Base-by-base conservation (phyloP, 2,797 vertebrate genomes). In the Rhincodon typus region DNA sequence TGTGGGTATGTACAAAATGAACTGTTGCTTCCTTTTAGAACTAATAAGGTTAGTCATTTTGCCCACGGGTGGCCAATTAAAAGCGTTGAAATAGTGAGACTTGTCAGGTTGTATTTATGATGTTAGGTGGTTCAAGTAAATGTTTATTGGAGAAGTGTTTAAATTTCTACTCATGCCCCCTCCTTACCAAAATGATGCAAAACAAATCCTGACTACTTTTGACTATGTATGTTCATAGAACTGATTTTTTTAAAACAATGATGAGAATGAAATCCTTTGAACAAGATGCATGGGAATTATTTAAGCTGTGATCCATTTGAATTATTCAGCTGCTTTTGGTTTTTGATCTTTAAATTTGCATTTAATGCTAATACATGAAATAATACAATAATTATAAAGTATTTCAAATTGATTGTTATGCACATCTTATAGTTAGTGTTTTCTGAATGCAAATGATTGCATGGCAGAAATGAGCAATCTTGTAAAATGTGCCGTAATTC, bases 11-110 rank as follows among this genome's bases (percentile, higher is more conserved):
- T 94, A 69, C 19, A 94, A 72, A 50, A 50, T 72, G 67, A 72
- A 50, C 93, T 50, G 42, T 72, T 94, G 97, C 97, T 98, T 97
- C 97, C 95, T 96, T 97, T 97, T 97, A 97, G 98, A 97, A 97
- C 97, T 98, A 98, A 99, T 98, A 98, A 97, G 98, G 98, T 98
- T 99, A 98, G 98, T 99, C 98, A 98, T 98, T 98, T 98, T 98
- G 98, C 98, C 99, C 98, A 98, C 98, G 98, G 98, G 99, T 98
- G 98, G 98, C 98, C 95, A 98, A 98, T 99, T 99, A 99, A 96
- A 97, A 97, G 97, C 97, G 97, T 97, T 98, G 97, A 97, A 97
- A 97, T 98, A 97, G 97, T 98, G 98, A 98, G 98, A 97, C 98
- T 98, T 98, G 98, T 98, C 98, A 98, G 97, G 98, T 98, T 98